Evolutionary conservation across 2,113 vertebrate species (phyloP).

Genomic region (Thamnaconus septentrionalis): DNA sequence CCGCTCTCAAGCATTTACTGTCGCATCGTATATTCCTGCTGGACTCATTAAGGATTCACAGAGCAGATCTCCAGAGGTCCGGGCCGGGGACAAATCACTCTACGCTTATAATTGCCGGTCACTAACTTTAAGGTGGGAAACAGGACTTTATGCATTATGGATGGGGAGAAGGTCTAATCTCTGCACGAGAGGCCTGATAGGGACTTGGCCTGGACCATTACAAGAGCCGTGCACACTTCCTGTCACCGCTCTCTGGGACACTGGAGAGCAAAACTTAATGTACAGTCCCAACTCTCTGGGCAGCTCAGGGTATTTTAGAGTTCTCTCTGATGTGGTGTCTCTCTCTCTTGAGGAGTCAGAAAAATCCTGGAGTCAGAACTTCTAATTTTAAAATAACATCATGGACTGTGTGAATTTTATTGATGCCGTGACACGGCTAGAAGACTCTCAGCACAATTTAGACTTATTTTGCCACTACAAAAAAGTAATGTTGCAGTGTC

Average conservation of each 20-base stretch:
- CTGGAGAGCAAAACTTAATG: constrained; percentile 30
- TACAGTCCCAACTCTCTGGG: background rate
- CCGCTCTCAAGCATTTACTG: too few species aligned
- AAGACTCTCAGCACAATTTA: too few species aligned
- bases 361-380: background rate
- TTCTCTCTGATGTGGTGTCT: constrained; percentile 7
- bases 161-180: constrained; percentile 27
- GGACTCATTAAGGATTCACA: too few species aligned
- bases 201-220: constrained; percentile 25
- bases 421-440: too few species aligned
- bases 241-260: constrained; percentile 14
- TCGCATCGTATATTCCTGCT: too few species aligned
- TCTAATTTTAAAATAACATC: too few species aligned
- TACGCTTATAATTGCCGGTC: constrained; percentile 28
- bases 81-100: background rate
- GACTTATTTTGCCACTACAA: too few species aligned
- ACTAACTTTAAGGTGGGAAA: constrained; percentile 34
- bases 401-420: too few species aligned
- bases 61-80: too few species aligned
- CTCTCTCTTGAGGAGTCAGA: background rate
- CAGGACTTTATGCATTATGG: constrained; percentile 33
- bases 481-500: too few species aligned
- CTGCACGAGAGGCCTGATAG: constrained; percentile 16
- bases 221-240: constrained; percentile 27
- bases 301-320: background rate